These are phyloP conservation scores for Caenorhabditis doughertyi DNA, from an alignment of 2,888 invertebrate genomes.

Conservation along the genomic window DNA sequence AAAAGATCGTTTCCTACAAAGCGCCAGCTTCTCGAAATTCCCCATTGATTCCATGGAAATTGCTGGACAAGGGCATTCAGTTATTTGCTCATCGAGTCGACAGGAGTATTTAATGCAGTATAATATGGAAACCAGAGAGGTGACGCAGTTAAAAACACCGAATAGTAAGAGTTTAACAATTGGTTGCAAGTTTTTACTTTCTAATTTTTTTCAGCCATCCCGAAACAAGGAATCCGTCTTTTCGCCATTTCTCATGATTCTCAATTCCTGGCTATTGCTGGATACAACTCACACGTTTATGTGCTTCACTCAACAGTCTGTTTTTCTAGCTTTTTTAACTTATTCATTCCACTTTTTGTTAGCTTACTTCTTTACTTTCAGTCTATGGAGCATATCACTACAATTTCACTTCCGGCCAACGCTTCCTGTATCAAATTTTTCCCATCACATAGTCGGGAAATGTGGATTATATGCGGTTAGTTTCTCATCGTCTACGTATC, in stretches of 20 bases:
- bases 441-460: conserved; percentile 57
- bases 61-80: conserved; percentile 50
- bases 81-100: conserved; percentile 64
- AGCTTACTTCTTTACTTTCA: too few relatives aligned
- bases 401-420: conserved; percentile 60
- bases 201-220: conserved; percentile 58
- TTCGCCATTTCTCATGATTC: conserved; percentile 69
- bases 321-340: not conserved
- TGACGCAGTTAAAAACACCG: conserved; percentile 57
- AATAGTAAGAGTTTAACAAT: conserved; percentile 49
- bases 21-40: conserved; percentile 58
- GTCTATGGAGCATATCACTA: conserved; percentile 71
- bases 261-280: conserved; percentile 62
- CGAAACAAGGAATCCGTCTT: conserved; percentile 55
- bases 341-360: too few relatives aligned
- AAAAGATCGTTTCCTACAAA: conserved; percentile 69
- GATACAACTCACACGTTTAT: conserved; percentile 62
- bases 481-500: not conserved
- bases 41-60: conserved; percentile 70
- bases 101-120: conserved; percentile 70
- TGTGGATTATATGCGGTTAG: conserved; percentile 66
- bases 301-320: conserved; percentile 64
- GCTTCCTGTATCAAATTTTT: conserved; percentile 59
- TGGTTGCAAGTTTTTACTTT: conserved; percentile 3
- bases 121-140: conserved; percentile 63